phyloP scores from a whole-genome alignment of 64 coral and sea anemone species.

The Catalaphyllia jardinei region DNA sequence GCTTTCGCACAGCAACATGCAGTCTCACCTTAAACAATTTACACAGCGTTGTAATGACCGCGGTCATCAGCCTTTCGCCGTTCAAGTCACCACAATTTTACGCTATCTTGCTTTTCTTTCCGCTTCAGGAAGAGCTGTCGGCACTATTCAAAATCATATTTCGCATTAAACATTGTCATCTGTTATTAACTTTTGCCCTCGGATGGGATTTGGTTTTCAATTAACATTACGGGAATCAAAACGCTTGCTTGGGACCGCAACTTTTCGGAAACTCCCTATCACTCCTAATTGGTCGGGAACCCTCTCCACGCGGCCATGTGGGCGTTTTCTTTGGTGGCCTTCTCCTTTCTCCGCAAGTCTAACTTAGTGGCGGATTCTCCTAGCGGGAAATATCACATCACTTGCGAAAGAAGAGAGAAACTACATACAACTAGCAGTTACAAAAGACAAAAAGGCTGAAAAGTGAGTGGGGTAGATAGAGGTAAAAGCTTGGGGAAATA shows the following conservation, averaged over 20 bases:
- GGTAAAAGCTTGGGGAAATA: too few species aligned
- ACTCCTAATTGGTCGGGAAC: neutral
- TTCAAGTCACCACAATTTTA: neutral
- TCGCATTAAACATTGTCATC: constrained; percentile 19
- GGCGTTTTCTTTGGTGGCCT: neutral
- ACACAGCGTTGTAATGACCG: constrained; percentile 6
- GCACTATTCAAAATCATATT: constrained; percentile 11
- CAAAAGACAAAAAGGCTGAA: too few species aligned
- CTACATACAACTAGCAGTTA: too few species aligned
- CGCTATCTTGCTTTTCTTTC: constrained; percentile 15
- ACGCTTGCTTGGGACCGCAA: neutral
- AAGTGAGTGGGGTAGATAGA: too few species aligned
- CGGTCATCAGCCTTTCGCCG: neutral
- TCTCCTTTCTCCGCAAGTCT: too few species aligned
- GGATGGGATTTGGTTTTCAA: constrained; percentile 1
- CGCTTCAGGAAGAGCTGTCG: neutral
- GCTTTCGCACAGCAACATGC: too few species aligned
- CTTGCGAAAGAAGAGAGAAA: too few species aligned
- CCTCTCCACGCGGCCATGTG: neutral
- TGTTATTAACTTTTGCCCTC: neutral
- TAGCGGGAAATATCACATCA: too few species aligned
- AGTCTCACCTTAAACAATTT: neutral
- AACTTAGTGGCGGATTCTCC: too few species aligned
- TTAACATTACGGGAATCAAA: neutral
- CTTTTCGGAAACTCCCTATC: neutral